Evolutionary conservation across 2,888 invertebrate species (phyloP).

Genomic region (Cremastobaeus sp.): DNA sequence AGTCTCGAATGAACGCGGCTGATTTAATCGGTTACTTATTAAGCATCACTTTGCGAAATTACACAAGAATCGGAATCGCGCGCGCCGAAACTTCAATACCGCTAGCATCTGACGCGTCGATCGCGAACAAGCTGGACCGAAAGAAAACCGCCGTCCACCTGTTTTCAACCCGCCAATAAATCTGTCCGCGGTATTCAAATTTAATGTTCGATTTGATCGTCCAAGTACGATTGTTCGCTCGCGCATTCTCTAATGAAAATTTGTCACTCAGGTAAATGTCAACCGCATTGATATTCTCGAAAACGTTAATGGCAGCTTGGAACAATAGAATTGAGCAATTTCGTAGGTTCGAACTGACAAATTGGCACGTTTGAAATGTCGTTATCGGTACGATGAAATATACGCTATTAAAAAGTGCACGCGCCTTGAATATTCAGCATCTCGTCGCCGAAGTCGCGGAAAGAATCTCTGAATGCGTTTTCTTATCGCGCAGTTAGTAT

Average conservation of each 20-base stretch:
- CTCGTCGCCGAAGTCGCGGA: slow-evolving; percentile 16
- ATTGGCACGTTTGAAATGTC: slow-evolving; percentile 35
- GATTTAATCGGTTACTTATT: no score
- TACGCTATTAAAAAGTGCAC: slow-evolving; percentile 40
- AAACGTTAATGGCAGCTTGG: slow-evolving; percentile 14
- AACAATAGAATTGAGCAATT: slow-evolving; percentile 49
- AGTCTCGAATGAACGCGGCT: no score
- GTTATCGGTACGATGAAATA: slow-evolving; percentile 44
- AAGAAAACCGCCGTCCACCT: no score
- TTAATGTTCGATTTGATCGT: no score
- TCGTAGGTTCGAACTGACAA: slow-evolving; percentile 45
- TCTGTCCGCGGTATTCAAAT: no score
- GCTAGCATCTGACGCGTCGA: no score
- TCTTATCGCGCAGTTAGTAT: slow-evolving; percentile 20
- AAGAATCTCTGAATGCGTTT: slow-evolving; percentile 17
- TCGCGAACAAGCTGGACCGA: no score
- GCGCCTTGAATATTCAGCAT: slow-evolving; percentile 46
- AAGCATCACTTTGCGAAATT: no score
- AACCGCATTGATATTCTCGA: slow-evolving; percentile 1
- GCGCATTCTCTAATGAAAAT: slow-evolving; percentile 14
- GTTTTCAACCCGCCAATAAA: no score
- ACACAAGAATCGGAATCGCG: no score
- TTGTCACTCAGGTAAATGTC: slow-evolving; percentile 1
- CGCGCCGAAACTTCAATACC: no score
- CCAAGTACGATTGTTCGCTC: slow-evolving; percentile 2